These are phyloP conservation scores for Drosophila ananassae DNA, from an alignment of 1,140 invertebrate genomes.

Conservation along the genomic window DNA sequence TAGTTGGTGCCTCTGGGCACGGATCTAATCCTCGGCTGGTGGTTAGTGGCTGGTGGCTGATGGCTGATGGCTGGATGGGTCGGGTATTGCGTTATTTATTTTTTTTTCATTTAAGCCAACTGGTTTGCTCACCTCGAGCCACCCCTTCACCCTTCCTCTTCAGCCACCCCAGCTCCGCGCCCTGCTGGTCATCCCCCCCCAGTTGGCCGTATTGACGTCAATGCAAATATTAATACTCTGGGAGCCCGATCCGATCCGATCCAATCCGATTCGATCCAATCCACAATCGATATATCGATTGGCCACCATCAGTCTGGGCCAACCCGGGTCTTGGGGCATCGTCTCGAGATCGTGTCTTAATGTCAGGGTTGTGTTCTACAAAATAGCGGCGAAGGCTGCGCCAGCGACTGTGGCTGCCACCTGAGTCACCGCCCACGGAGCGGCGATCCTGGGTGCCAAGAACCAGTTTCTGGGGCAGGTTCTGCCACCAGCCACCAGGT, in stretches of 20 bases:
- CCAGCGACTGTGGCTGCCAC: constrained; percentile 10
- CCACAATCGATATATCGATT: constrained; percentile 40
- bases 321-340: constrained; percentile 3
- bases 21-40: constrained; percentile 32
- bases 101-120: constrained; percentile 30
- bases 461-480: constrained; percentile 62
- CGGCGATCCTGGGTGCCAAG: constrained; percentile 20
- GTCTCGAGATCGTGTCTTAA: constrained; percentile 32
- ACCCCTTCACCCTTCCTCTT: constrained; percentile 5
- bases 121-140: constrained; percentile 20
- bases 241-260: constrained; percentile 14
- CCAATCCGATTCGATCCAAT: constrained; percentile 24
- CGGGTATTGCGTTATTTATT: constrained; percentile 3
- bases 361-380: constrained; percentile 76
- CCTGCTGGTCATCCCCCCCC: constrained; percentile 2
- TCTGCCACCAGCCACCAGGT: constrained; percentile 21
- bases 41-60: too few species aligned
- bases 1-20: constrained; percentile 29
- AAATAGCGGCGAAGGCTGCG: constrained; percentile 50
- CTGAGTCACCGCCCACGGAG: constrained; percentile 55
- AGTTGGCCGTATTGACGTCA: constrained; percentile 65
- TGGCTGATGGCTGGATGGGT: constrained; percentile 13
- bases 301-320: constrained; percentile 31
- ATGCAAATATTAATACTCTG: constrained; percentile 67
- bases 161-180: constrained; percentile 7